Evolutionary conservation across 2,113 vertebrate genomes (phyloP), one percentile per base, ranked within the genome.

Genomic region (Ctenomys sociabilis): DNA sequence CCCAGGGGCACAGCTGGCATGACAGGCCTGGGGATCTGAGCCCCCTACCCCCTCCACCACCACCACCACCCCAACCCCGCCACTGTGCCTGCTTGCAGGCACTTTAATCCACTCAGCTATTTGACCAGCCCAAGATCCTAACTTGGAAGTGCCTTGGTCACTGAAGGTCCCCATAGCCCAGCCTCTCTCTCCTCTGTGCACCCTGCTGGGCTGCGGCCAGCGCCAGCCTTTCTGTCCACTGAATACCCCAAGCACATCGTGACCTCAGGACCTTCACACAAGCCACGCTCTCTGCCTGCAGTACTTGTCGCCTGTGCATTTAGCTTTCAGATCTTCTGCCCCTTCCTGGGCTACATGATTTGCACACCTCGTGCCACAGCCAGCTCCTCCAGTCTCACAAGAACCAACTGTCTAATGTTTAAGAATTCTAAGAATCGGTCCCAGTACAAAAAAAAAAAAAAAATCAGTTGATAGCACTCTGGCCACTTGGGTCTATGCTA

Each of bases 261-360:
- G 30, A 66, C 75, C 88, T 19, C 85, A 83, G 94, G 93, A 35
- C 90, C 94, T 95, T 49, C 88, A 92, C 95, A 73, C 43, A 77
- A 83, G 63, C 57, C 63, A 5, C 2, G 35, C 24, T n/a, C 72
- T 45, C 52, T 37, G 35, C 43, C 70, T 54, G 8, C 13, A 70
- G 45, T 0, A 3, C 45, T n/a, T 70, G 75, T 32, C 32, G 22
- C 16, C 37, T 14, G 35, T 12, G 28, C 63, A n/a, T 32, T 21
- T 17, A 37, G 26, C 26, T n/a, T 66, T 85, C 82, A 21, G 16
- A 28, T 45, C 81, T 37, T 45, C 72, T 28, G n/a, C 35, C 64
- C 85, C 77, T 89, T 45, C 49, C 40, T 9, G 10, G 77, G 77
- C 40, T 70, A 80, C 57, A 45, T 11, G 30, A 17, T 59, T 66